Evolutionary conservation across 2,797 vertebrate genomes (phyloP), one percentile per base, ranked within the genome.

Genomic region (Thaleichthys pacificus): DNA sequence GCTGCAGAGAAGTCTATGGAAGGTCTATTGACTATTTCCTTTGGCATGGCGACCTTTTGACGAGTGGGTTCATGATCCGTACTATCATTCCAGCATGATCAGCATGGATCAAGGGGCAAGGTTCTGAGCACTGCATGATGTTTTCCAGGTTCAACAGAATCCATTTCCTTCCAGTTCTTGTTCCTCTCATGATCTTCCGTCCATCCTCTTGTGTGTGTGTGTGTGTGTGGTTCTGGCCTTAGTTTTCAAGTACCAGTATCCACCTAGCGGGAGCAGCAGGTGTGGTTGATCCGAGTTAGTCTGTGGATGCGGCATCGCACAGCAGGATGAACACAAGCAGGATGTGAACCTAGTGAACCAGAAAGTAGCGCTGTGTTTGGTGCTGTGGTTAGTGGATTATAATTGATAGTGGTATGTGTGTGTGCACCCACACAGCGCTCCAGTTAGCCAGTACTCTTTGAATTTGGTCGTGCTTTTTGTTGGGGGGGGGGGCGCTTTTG

Each of bases 391-490:
- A 5, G 69, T 61, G 11, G 11, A 69, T 63, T 61, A n/a, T 47
- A 47, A 47, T 47, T 12, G 62, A 30, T 26, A n/a, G 57, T 24
- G 22, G 19, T 51, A 6, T 24, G n/a, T 56, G 5, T 67, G 51
- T 22, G 72, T 54, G 76, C 68, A 79, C 76, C 56, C 69, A 32
- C 42, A 64, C 17, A 69, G 58, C 64, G 75, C 66, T 64, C 72
- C 22, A 76, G 73, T 61, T 54, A 66, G 66, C 78, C 80, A 82
- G 86, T 89, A 87, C 87, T 91, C 82, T 86, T 82, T 85, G 80
- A 86, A 91, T 93, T 90, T 94, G 93, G 92, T 93, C 85, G 80
- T 94, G 93, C 92, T 85, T 91, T 89, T 87, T 88, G 73, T 70
- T 86, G 81, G 83, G 60, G 64, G 70, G 67, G 73, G 84, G 12